Percentiles rank a stretch among this genome's conserved stretches.
These are phyloP conservation scores for Agriopis leucophaearia DNA, from an alignment of 2,888 invertebrate genomes.

Conservation along the genomic window DNA sequence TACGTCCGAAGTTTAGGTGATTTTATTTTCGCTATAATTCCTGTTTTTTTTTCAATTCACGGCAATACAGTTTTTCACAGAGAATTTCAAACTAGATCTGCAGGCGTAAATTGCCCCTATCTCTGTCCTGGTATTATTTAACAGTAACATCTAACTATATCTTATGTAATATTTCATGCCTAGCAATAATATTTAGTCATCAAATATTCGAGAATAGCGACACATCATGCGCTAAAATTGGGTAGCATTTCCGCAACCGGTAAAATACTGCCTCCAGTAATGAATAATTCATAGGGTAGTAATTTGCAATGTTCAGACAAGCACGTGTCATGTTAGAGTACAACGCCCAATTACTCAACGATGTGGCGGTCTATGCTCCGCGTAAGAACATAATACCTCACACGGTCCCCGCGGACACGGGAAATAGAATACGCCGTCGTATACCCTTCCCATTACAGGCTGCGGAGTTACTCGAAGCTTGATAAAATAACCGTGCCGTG, in stretches of 20 bases:
- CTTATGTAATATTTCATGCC: not conserved
- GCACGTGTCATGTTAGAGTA: constrained; percentile 53
- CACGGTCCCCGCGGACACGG: constrained; percentile 42
- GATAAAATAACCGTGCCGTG: constrained; percentile 31
- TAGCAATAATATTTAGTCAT: constrained; percentile 7
- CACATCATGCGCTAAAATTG: constrained; percentile 36
- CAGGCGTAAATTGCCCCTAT: constrained; percentile 1
- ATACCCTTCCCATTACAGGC: constrained; percentile 37
- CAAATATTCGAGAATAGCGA: constrained; percentile 29
- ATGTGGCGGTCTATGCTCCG: constrained; percentile 46
- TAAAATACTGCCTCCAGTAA: constrained; percentile 37
- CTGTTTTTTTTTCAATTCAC: constrained; percentile 2
- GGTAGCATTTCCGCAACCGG: constrained; percentile 37
- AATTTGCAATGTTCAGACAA: constrained; percentile 52
- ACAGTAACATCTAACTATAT: not conserved
- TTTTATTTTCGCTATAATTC: constrained; percentile 25
- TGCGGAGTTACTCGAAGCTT: constrained; percentile 26
- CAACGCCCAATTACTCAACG: constrained; percentile 55
- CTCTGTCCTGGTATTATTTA: not conserved
- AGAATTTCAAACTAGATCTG: not conserved
- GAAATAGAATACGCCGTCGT: constrained; percentile 47
- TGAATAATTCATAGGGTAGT: constrained; percentile 53
- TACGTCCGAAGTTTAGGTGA: constrained; percentile 29
- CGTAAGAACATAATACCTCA: constrained; percentile 48
- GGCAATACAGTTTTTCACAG: constrained; percentile 9